phyloP scores from a whole-genome alignment of 1,140 invertebrate genomes.

The Uloborus diversus region DNA sequence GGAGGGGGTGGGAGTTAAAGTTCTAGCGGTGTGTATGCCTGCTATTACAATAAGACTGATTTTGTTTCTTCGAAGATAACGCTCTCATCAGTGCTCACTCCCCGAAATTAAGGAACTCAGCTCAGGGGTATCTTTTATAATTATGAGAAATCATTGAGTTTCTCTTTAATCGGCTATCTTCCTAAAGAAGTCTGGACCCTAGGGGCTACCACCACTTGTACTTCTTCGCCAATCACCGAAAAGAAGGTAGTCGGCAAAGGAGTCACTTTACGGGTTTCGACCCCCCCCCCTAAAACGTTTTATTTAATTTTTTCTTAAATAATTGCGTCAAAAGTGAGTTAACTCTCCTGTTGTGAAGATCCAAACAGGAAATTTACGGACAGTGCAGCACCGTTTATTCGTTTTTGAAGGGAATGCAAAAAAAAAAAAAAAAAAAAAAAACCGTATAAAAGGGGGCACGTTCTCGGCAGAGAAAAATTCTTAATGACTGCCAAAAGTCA shows the following conservation, averaged over 20 bases:
- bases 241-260: neutral
- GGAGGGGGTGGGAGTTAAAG: conserved; percentile 33
- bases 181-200: conserved; percentile 52
- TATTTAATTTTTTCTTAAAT: too few relatives aligned
- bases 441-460: too few relatives aligned
- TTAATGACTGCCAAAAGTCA: too few relatives aligned
- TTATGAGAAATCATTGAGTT: conserved; percentile 56
- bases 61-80: conserved; percentile 55
- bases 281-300: too few relatives aligned
- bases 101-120: conserved; percentile 51
- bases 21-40: conserved; percentile 48
- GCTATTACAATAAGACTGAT: conserved; percentile 39
- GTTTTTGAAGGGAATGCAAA: too few relatives aligned
- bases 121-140: conserved; percentile 57
- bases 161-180: conserved; percentile 55
- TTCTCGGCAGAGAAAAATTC: too few relatives aligned
- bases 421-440: too few relatives aligned
- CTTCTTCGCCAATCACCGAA: conserved; percentile 30
- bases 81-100: neutral
- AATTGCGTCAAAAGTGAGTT: too few relatives aligned
- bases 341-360: too few relatives aligned
- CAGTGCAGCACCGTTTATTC: too few relatives aligned
- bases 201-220: conserved; percentile 33
- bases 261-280: too few relatives aligned
- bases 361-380: too few relatives aligned